Evolutionary conservation across 2,888 invertebrate species (phyloP).

Genomic region (Andrena haemorrhoa): DNA sequence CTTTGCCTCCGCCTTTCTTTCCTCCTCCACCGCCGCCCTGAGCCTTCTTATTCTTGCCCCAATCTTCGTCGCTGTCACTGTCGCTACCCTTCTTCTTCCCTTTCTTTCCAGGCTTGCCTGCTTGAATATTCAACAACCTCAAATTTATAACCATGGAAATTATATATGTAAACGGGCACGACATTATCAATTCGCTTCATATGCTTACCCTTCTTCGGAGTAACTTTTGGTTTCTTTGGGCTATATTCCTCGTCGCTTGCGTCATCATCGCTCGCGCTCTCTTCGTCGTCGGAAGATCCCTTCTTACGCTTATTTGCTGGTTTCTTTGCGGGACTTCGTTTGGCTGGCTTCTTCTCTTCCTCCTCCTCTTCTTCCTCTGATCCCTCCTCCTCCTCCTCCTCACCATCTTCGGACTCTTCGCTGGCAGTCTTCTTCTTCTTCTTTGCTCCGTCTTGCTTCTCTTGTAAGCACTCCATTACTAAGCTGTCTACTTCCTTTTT

Average conservation of each 20-base stretch:
- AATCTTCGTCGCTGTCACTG: slow-evolving; percentile 89
- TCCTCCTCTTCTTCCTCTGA: slow-evolving; percentile 85
- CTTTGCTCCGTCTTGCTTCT: slow-evolving; percentile 84
- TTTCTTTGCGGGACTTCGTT: slow-evolving; percentile 86
- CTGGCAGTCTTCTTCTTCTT: slow-evolving; percentile 85
- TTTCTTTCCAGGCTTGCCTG: slow-evolving; percentile 83
- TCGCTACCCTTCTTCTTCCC: slow-evolving; percentile 89
- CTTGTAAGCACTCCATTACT: slow-evolving; percentile 91
- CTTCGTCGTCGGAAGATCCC: slow-evolving; percentile 85
- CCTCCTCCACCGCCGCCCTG: slow-evolving; percentile 78
- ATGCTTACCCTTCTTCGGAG: slow-evolving; percentile 86
- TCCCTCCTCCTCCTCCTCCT: slow-evolving; percentile 85
- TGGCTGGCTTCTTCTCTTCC: slow-evolving; percentile 87
- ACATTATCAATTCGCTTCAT: neutral
- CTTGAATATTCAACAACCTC: neutral
- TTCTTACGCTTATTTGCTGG: slow-evolving; percentile 85
- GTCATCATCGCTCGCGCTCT: slow-evolving; percentile 86
- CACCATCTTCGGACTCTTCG: slow-evolving; percentile 85
- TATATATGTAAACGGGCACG: neutral
- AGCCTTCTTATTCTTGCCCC: slow-evolving; percentile 88
- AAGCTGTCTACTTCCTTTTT: slow-evolving; percentile 95
- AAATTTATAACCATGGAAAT: too few relatives aligned
- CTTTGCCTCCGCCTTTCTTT: slow-evolving; percentile 84
- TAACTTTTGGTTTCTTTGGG: slow-evolving; percentile 86
- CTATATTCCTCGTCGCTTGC: slow-evolving; percentile 88